Conservation (phyloP, 1,140 invertebrate species). For the Bombus superbus region DNA sequence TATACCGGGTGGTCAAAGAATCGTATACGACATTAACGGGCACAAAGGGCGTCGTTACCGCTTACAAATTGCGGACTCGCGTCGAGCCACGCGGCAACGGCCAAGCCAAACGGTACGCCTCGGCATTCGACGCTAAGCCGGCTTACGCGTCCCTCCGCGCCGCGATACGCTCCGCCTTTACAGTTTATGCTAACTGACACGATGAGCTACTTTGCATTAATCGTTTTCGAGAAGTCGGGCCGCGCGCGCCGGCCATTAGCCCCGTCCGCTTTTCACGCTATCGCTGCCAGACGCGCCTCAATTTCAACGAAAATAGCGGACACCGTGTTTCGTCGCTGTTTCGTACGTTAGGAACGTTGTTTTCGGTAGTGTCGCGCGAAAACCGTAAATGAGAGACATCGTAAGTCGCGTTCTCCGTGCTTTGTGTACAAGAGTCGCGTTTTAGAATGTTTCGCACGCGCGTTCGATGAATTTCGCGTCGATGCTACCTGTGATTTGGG, state of each 20-base stretch:
- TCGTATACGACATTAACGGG: conserved; percentile 53
- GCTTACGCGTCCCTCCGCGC: conserved; percentile 49
- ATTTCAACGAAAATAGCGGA: not conserved
- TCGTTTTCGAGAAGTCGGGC: conserved; percentile 56
- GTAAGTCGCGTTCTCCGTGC: too few relatives aligned
- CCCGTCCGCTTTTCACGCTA: not conserved
- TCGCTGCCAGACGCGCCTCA: too few relatives aligned
- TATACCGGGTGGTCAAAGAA: conserved; percentile 50
- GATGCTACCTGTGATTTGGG: too few relatives aligned
- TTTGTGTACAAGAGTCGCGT: rapidly evolving
- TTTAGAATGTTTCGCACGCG: too few relatives aligned
- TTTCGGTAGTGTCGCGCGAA: too few relatives aligned
- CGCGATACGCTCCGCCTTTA: conserved; percentile 55
- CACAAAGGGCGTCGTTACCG: conserved; percentile 54
- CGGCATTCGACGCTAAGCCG: conserved; percentile 63
- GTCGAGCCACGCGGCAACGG: conserved; percentile 31
- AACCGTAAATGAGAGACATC: too few relatives aligned
- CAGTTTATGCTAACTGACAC: conserved; percentile 63
- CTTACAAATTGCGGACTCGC: conserved; percentile 58
- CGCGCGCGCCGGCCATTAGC: not conserved
- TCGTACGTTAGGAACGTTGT: too few relatives aligned
- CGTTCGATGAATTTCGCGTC: too few relatives aligned
- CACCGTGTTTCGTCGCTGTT: too few relatives aligned
- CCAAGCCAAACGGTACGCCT: conserved; percentile 30
- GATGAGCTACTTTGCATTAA: conserved; percentile 67